These are phyloP conservation scores for Thecocarcelia acutangulata DNA, from an alignment of 2,888 invertebrate genomes.

Conservation along the genomic window DNA sequence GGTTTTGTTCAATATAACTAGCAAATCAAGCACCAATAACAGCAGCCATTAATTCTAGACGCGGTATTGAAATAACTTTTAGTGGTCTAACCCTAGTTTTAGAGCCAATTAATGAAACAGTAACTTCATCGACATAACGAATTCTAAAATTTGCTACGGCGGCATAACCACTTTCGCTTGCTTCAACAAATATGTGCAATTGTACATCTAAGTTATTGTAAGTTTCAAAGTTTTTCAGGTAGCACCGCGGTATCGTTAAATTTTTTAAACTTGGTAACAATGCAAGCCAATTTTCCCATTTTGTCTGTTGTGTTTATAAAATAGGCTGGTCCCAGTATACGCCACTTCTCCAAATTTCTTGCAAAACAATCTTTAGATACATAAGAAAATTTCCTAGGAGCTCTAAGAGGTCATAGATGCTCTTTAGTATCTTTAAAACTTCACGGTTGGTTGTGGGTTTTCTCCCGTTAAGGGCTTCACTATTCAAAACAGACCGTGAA, in stretches of 20 bases:
- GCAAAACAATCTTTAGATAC: slow-evolving; percentile 44
- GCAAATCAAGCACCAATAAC: slow-evolving; percentile 63
- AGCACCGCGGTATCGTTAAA: slow-evolving; percentile 43
- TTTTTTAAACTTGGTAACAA: slow-evolving; percentile 62
- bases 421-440: slow-evolving; percentile 33
- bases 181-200: slow-evolving; percentile 62
- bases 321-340: slow-evolving; percentile 27
- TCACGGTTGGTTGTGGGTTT: background rate
- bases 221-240: background rate
- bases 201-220: slow-evolving; percentile 45
- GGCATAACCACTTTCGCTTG: slow-evolving; percentile 58
- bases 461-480: background rate
- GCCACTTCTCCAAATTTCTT: slow-evolving; percentile 54
- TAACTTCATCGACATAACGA: background rate
- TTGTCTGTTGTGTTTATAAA: background rate
- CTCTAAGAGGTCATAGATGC: slow-evolving; percentile 49
- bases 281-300: slow-evolving; percentile 63
- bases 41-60: slow-evolving; percentile 58
- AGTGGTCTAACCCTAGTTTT: slow-evolving; percentile 60
- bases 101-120: slow-evolving; percentile 32
- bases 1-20: background rate
- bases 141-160: slow-evolving; percentile 48
- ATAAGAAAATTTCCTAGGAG: slow-evolving; percentile 51
- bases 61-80: slow-evolving; percentile 56
- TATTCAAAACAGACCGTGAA: slow-evolving; percentile 26